phyloP scores from a whole-genome alignment of 2,113 vertebrate genomes.

The Oncorhynchus nerka region DNA sequence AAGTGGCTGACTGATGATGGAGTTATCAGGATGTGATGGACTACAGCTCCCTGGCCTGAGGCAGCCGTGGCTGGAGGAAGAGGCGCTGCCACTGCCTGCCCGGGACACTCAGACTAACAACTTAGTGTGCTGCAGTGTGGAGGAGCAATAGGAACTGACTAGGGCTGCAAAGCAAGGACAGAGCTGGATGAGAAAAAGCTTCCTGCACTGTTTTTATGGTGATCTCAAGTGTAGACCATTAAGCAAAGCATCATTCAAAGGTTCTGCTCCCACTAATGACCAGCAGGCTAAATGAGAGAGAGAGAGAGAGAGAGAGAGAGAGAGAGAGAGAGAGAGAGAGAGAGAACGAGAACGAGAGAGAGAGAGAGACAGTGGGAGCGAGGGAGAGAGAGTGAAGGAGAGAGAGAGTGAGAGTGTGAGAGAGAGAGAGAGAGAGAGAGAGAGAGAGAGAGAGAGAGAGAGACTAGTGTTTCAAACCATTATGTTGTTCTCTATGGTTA shows the following conservation, averaged over 20 bases:
- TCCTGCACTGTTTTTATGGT: not conserved
- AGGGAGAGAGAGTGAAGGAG: too few species aligned
- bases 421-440: too few species aligned
- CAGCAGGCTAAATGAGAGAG: too few species aligned
- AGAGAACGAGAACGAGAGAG: too few species aligned
- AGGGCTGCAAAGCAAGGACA: constrained; percentile 5
- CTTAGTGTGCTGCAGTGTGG: constrained; percentile 20
- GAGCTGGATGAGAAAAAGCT: not conserved
- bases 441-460: not conserved
- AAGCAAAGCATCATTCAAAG: not conserved
- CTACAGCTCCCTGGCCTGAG: constrained; percentile 56
- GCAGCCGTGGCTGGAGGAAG: constrained; percentile 11
- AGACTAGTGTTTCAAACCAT: not conserved
- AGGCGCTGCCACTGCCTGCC: constrained; percentile 41
- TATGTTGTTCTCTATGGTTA: not conserved
- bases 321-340: too few species aligned
- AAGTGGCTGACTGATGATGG: constrained; percentile 66
- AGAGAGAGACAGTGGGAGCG: too few species aligned
- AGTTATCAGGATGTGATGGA: constrained; percentile 70
- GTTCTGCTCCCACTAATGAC: too few species aligned
- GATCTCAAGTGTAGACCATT: not conserved
- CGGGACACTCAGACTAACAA: constrained; percentile 47
- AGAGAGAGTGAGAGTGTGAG: too few species aligned
- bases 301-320: too few species aligned
- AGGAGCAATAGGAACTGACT: constrained; percentile 12